Evolutionary conservation across 1,140 invertebrate genomes (phyloP), one percentile per base, ranked within the genome.

Genomic region (Sitodiplosis mosellana): DNA sequence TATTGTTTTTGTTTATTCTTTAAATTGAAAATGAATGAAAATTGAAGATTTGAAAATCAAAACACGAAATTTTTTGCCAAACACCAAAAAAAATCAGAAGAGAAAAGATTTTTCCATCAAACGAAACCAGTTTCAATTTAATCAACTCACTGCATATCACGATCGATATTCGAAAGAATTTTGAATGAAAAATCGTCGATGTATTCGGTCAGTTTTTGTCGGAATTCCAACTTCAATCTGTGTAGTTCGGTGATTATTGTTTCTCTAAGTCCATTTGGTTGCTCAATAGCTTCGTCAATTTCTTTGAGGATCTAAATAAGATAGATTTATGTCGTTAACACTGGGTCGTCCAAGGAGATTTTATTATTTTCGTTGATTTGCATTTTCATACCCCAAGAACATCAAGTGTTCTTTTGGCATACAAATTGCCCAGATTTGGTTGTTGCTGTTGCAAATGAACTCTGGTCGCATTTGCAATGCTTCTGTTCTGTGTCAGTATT

Each of bases 181-280:
- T 61, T 63, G 52, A 62, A 58, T 21, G 62, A 63, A 17, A 64
- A 64, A 37, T 64, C 62, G 46, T 64, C 60, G 8, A 64, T 40
- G 47, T 61, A 58, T n/a, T 61, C 54, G 2, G 55, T 49, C 1
- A 64, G 48, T 34, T 59, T 57, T 1, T 55, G 50, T 1, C 61
- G 49, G 49, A 64, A 61, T 51, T 63, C 59, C 0, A 55, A 56
- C 42, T 64, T 64, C 0, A 64, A 46, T 15, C 56, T 54, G 0
- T 45, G 42, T 7, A 64, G 44, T 53, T 64, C 61, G 1, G 43
- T 47, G 19, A 46, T 33, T 11, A 55, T 48, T 22, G 58, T 51
- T 33, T 57, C 53, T 0, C 40, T 42, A 10, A 60, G 51, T 0
- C 49, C 50, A 14, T 52, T 52, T 27, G 27, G 12, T 57, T 56